Evolutionary conservation across 2,797 vertebrate genomes (phyloP), one percentile per base, ranked within the genome.

Genomic region (Rallus crepitans): DNA sequence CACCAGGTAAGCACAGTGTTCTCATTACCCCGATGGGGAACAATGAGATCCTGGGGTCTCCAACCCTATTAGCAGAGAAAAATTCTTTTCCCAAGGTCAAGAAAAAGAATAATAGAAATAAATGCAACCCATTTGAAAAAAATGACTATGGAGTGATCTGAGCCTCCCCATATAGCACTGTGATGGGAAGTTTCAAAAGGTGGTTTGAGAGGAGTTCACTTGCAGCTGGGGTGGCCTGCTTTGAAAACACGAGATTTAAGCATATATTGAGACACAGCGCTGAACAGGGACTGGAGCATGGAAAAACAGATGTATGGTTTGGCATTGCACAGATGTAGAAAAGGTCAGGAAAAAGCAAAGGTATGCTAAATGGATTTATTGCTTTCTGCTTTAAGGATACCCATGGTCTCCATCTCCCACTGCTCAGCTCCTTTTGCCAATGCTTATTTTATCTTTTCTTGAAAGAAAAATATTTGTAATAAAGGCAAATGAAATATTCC

Each of bases 381-480:
- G 47, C 70, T 89, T 61, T 89, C 57, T 87, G 60, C 65, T 91
- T 66, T 47, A 50, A 86, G 66, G 77, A 45, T 50, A 9, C 35
- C 30, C 50, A 48, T 10, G 56, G 63, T 28, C 60, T 82, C 80
- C 52, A 37, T 60, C 59, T 93, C 70, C 52, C 72, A 48, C 23
- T 52, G 59, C 55, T 78, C 72, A 69, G 37, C 40, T 91, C 42
- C 47, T 82, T 66, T 48, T 72, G 48, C 52, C 52, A 50, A 64
- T 0, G 17, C 15, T 78, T 17, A 35, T 90, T 91, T 93, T 56
- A 82, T 61, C 47, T 79, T 75, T 71, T 61, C n/a, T 87, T 68
- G 66, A 77, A 90, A 94, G 59, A 82, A 91, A 94, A 96, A 88
- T 81, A 90, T 88, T 90, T 93, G 70, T 84, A 90, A 66, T 65